phyloP scores from a whole-genome alignment of 2,797 vertebrate species.

The Hoplostethus atlanticus region DNA sequence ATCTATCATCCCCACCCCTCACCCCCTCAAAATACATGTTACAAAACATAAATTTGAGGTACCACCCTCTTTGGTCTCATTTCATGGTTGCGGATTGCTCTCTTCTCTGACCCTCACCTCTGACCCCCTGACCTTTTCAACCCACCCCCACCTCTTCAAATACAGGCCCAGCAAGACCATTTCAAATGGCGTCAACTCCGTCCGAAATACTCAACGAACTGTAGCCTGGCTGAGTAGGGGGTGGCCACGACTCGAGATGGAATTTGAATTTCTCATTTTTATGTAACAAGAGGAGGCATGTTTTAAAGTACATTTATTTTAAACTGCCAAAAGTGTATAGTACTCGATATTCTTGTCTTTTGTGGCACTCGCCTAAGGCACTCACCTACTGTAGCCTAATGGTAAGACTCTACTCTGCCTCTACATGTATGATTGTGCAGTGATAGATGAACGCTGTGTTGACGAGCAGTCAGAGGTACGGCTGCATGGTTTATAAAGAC shows the following conservation, averaged over 20 bases:
- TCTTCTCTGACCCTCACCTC: constrained; percentile 2
- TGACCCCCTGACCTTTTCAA: constrained; percentile 9
- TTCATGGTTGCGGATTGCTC: neutral
- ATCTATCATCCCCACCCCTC: too few relatives aligned
- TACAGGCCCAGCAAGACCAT: neutral
- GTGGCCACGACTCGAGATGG: too few relatives aligned
- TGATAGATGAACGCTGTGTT: constrained; percentile 17
- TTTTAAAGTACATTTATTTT: too few relatives aligned
- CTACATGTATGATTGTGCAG: constrained; percentile 7
- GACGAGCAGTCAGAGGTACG: neutral
- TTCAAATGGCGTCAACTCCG: too few relatives aligned
- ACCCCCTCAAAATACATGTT: neutral
- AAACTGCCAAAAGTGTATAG: too few relatives aligned
- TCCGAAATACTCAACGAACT: too few relatives aligned
- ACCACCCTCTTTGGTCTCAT: neutral
- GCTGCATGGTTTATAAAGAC: neutral
- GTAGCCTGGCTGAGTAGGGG: too few relatives aligned
- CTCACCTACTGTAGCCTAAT: too few relatives aligned
- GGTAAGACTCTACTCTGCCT: neutral
- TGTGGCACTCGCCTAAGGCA: too few relatives aligned
- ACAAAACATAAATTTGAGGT: neutral
- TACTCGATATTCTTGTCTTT: too few relatives aligned
- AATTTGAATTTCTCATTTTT: too few relatives aligned
- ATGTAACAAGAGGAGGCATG: too few relatives aligned
- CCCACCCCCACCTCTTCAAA: neutral